phyloP scores from a whole-genome alignment of 2,888 invertebrate genomes.

The Barypeithes pellucidus region DNA sequence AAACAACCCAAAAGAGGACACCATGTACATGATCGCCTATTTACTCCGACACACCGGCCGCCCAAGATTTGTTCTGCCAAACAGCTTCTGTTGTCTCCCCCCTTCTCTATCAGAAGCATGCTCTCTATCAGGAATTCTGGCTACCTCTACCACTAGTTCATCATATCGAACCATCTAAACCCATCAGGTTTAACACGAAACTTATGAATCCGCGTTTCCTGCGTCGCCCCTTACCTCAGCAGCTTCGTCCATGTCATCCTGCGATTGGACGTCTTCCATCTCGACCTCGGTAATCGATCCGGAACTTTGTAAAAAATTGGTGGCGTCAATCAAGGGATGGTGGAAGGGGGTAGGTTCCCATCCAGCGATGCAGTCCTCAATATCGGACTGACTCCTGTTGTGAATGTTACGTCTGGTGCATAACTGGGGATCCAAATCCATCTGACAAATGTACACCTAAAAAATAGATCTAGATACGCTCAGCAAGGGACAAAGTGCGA shows the following conservation, averaged over 20 bases:
- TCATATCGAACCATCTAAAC: background rate
- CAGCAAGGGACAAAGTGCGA: too few species aligned
- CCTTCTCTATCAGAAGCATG: too few species aligned
- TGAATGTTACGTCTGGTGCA: constrained; percentile 92
- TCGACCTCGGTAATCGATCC: constrained; percentile 88
- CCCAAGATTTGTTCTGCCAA: too few species aligned
- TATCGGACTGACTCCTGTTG: constrained; percentile 83
- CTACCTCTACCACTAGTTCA: too few species aligned
- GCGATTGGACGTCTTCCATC: constrained; percentile 77
- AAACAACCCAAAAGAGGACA: too few species aligned
- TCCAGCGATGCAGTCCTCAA: constrained; percentile 79
- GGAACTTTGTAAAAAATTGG: constrained; percentile 87
- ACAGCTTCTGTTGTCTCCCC: too few species aligned
- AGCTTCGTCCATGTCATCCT: constrained; percentile 72
- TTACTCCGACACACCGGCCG: too few species aligned
- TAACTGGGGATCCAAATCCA: constrained; percentile 85
- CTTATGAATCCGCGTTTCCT: too few species aligned
- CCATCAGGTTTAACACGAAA: background rate
- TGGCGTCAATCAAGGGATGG: constrained; percentile 87
- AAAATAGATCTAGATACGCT: background rate
- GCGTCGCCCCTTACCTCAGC: constrained; percentile 64
- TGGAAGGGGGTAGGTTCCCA: constrained; percentile 89
- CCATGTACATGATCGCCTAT: too few species aligned
- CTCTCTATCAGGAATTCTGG: too few species aligned
- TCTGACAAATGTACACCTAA: constrained; percentile 92